These are phyloP conservation scores for Apogon talboti DNA, from an alignment of 2,797 vertebrate genomes.

Conservation along the genomic window DNA sequence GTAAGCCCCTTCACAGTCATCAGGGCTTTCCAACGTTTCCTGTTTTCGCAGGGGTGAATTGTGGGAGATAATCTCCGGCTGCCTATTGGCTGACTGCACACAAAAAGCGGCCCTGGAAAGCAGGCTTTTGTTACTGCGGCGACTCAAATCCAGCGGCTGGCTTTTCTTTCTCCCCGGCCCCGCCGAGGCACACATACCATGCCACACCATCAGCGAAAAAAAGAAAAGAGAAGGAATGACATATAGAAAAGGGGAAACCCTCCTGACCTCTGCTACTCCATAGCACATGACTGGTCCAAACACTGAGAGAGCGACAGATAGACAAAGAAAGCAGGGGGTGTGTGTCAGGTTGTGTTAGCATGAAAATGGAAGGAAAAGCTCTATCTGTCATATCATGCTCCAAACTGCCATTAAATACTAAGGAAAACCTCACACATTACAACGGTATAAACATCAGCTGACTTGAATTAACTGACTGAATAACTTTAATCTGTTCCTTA, in stretches of 20 bases:
- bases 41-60: conserved; percentile 84
- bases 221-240: conserved; percentile 78
- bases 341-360: conserved; percentile 8
- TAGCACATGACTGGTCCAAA: conserved; percentile 62
- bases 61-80: conserved; percentile 84
- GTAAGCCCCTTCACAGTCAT: conserved; percentile 82
- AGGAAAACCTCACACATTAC: neutral
- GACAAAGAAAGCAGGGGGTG: conserved; percentile 27
- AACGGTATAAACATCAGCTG: conserved; percentile 11
- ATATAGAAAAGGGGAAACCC: conserved; percentile 74
- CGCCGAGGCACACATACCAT: conserved; percentile 69
- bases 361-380: neutral
- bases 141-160: conserved; percentile 81
- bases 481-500: conserved; percentile 41
- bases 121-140: conserved; percentile 79
- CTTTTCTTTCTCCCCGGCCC: conserved; percentile 76
- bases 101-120: conserved; percentile 83
- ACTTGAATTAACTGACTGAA: conserved; percentile 40
- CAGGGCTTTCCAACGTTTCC: conserved; percentile 84
- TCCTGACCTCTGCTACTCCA: conserved; percentile 64
- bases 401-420: conserved; percentile 2
- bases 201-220: conserved; percentile 82
- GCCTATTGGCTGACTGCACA: conserved; percentile 84
- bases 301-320: conserved; percentile 32
- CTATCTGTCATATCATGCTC: conserved; percentile 1